Conservation (phyloP, 2,797 vertebrate species). For the Phyllotis vaccarum region DNA sequence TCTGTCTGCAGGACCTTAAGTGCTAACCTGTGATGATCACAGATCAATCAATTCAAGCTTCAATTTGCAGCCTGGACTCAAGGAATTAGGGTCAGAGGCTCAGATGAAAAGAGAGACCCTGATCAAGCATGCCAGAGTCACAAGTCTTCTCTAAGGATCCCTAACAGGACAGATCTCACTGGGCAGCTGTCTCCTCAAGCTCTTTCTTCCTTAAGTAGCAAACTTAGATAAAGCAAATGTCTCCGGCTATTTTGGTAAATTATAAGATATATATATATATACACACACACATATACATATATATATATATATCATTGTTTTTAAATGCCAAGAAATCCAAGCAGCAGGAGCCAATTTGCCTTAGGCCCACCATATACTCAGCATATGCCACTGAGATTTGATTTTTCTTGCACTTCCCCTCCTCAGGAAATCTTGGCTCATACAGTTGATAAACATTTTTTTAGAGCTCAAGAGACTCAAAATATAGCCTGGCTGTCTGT, state of each 20-base stretch:
- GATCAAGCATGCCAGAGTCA: not conserved
- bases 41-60: not conserved
- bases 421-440: constrained; percentile 55
- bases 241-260: constrained; percentile 74
- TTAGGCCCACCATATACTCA: not conserved
- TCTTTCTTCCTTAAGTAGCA: constrained; percentile 54
- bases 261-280: constrained; percentile 48
- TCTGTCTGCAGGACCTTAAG: not conserved
- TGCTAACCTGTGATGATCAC: not conserved
- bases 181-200: constrained; percentile 55
- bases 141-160: not conserved
- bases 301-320: constrained; percentile 48
- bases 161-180: not conserved
- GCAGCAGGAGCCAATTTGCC: constrained; percentile 10
- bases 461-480: constrained; percentile 33
- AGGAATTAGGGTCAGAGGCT: not conserved
- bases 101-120: constrained; percentile 24
- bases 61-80: not conserved
- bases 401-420: not conserved
- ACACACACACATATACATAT: not conserved
- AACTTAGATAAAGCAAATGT: constrained; percentile 77
- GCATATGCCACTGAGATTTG: constrained; percentile 65
- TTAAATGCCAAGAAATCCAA: constrained; percentile 61
- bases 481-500: constrained; percentile 18
- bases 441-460: constrained; percentile 32